Evolutionary conservation across 30 jellyfish, hydroid and myxozoan species (phyloP), one percentile per base, ranked within the genome.

Genomic region (Hydractinia symbiolongicarpus): DNA sequence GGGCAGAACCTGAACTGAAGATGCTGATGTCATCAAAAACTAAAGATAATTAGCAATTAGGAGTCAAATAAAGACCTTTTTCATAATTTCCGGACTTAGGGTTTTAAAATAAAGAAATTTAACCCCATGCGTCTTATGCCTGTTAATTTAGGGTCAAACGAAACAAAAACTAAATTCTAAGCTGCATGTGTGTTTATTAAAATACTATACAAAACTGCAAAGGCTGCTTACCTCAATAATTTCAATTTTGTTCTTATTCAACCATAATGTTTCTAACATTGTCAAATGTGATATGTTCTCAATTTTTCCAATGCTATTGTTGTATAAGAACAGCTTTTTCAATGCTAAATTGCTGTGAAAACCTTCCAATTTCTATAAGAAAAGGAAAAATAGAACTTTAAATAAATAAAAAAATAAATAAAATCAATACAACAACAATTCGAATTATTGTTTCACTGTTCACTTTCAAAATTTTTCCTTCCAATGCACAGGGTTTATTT

Each of bases 161-260:
- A 30, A 30, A 30, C 44, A 30, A 30, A 30, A 57, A 57, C 68
- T 57, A 57, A 15, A 9, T 57, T 57, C 40, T 8, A 9, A 61
- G n/a, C 0, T 62, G 53, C 74, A 51, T 7, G 15, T 9, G 50
- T 10, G 40, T 66, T 17, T 15, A 14, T 9, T 15, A n/a, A 61
- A 10, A 73, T 81, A 73, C 11, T 10, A 73, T 11, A 11, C 53
- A 58, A 13, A 58, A 58, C 3, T 11, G 19, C 69, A 58, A 17
- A 67, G 57, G 17, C 10, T n/a, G 30, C 61, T 56, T 14, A 90
- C 97, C 95, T 90, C 97, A 13, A 90, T 78, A 21, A 79, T 77
- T 19, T 64, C 76, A 6, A 90, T 85, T 55, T 68, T 83, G 79
- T 90, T 90, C 75, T 88, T 88, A 82, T 90, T 90, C 56, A 90